Base-by-base conservation (phyloP, 2,888 invertebrate species). In the Rhimphoctona megacephalus region DNA sequence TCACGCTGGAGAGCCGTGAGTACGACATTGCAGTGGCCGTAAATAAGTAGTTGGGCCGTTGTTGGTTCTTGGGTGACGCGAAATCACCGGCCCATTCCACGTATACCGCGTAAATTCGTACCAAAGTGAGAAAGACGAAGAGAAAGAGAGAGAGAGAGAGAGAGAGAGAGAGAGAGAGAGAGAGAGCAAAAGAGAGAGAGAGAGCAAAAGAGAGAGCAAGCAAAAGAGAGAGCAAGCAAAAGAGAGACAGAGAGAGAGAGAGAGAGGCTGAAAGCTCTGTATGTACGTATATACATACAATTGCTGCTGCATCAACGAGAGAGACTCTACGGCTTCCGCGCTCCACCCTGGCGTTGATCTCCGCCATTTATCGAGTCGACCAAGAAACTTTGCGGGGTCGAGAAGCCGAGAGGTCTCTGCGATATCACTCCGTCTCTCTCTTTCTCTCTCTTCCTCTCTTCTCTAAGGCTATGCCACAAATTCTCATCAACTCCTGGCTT, bases 1-100 rank as follows among this genome's bases (percentile, higher is more conserved):
- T 86, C 79, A 67, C 80, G 67, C 76, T 52, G 52, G 77, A 81
- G 79, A 76, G 74, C 66, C 81, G 83, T 78, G 83, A 86, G 74
- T 64, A 69, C 88, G 87, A 86, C 89, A 83, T 89, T 88, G 88
- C 88, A 88, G 87, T 67, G 83, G 85, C 85, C 88, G 88, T 89
- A 89, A 89, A 89, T 89, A 89, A 88, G 83, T 85, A 87, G 89
- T 88, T 87, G 88, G 88, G 82, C 84, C 86, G 86, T 87, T 89
- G 88, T 89, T 89, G 88, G 88, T 85, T 83, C 83, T 87, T 81
- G 88, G 84, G 79, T 89, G 89, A 89, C 87, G 84, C 78, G 82
- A 83, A 89, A 88, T 89, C 88, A 87, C 88, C 88, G 78, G 88
- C 85, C 89, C 86, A 89, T 88, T 86, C 88, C 85, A 86, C 82